Base-by-base conservation (phyloP, 2,888 invertebrate species). In the Oxyteleia sp. region DNA sequence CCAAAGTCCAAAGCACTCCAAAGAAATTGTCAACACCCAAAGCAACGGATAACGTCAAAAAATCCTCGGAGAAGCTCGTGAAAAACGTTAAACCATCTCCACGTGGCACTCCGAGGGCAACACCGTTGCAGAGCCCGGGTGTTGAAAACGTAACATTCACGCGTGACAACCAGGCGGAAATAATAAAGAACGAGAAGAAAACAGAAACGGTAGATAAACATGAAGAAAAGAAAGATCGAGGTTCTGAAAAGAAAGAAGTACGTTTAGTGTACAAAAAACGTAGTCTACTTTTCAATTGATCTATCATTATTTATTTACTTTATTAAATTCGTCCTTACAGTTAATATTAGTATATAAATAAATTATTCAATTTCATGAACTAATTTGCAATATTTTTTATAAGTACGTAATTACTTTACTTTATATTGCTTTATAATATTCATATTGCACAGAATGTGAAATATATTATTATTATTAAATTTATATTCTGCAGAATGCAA, bases 121-220 rank as follows among this genome's bases (percentile, higher is more conserved):
- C 95, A 79, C 94, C 95, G 41, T 93, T 95, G 69, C 95, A 95
- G 80, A 94, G 95, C 85, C 95, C 95, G 1, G 93, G 93, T 5
- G 90, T 92, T 16, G 94, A 94, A 83, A 89, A 91, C 26, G 91
- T 92, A 5, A 91, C 93, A 8, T 86, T 91, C 8, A 90, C 91
- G 66, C 90, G 92, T 53, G 90, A 91, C 66, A 90, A 91, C 81
- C 91, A 89, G 11, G 85, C 85, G 8, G 91, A 90, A 82, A 90
- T 91, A 72, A 90, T 90, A 35, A 89, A 86, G 64, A 80, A 82
- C 82, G 93, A 90, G 64, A 89, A 71, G 72, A 90, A 90, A 82
- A 81, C 75, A 23, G 85, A 88, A 38, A 55, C 82, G n/a, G 79
- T 84, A 49, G 86, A 85, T 16, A 89, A 88, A 59, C 72, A 68